Conservation (phyloP, 1,140 invertebrate genomes). For the Leptinotarsa texana region DNA sequence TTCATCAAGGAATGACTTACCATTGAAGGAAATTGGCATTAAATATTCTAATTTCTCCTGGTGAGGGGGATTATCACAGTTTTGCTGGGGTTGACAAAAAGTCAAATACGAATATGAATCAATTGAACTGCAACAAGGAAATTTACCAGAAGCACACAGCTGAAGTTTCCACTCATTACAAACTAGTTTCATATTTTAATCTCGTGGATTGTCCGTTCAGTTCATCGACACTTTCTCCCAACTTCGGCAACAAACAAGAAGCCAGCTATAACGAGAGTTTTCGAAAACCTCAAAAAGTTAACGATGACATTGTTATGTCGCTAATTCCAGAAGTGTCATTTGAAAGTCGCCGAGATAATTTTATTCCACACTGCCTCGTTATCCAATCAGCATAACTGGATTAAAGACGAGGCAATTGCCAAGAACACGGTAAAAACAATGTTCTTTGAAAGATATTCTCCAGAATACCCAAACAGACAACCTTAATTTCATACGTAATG, state of each 20-base stretch:
- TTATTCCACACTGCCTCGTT: constrained; percentile 5
- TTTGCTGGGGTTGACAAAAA: too few species aligned
- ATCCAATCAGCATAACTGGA: constrained; percentile 5
- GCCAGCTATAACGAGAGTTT: not conserved
- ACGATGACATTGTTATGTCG: not conserved
- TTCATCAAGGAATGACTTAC: too few species aligned
- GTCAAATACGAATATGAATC: too few species aligned
- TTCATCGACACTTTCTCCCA: not conserved
- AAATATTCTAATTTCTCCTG: too few species aligned
- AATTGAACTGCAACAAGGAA: too few species aligned
- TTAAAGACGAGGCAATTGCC: not conserved
- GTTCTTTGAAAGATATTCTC: not conserved
- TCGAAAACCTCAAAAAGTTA: not conserved
- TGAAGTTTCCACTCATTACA: too few species aligned
- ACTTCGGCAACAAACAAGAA: not conserved
- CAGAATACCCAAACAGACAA: constrained; percentile 3
- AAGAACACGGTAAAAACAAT: not conserved
- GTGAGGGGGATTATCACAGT: too few species aligned
- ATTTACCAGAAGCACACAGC: too few species aligned
- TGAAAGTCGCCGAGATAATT: constrained; percentile 3
- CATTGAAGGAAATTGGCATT: too few species aligned
- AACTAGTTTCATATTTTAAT: too few species aligned
- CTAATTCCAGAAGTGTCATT: not conserved
- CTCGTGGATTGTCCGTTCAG: too few species aligned
- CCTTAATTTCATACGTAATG: constrained; percentile 5